Percentiles rank a stretch among this genome's conserved stretches.
Evolutionary conservation across 2,888 invertebrate genomes (phyloP).

Genomic region (Hipparchia sbordonii): DNA sequence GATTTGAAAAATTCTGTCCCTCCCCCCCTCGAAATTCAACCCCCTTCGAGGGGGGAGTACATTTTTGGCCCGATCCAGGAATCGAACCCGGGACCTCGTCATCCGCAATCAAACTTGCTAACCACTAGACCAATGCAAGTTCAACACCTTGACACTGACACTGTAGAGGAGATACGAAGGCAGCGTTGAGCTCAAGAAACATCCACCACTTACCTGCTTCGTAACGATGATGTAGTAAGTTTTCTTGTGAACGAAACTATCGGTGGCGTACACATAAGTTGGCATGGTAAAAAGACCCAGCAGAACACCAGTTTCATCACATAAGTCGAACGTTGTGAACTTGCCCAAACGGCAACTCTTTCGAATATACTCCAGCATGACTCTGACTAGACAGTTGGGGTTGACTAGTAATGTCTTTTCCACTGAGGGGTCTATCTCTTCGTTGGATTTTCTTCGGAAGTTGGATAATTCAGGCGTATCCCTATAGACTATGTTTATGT

Average conservation of each 20-base stretch:
- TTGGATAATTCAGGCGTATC: constrained; percentile 64
- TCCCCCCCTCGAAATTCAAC: too few species aligned
- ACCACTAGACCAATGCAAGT: too few species aligned
- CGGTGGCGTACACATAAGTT: constrained; percentile 60
- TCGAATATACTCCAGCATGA: constrained; percentile 73
- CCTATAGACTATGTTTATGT: constrained; percentile 63
- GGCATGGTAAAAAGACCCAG: constrained; percentile 59
- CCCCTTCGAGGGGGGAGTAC: too few species aligned
- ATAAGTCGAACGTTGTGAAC: constrained; percentile 65
- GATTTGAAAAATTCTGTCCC: too few species aligned
- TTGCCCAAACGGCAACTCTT: constrained; percentile 64
- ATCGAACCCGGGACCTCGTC: too few species aligned
- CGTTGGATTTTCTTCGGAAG: constrained; percentile 45
- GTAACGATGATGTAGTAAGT: constrained; percentile 68
- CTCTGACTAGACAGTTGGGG: constrained; percentile 65
- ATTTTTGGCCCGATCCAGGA: too few species aligned
- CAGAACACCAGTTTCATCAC: constrained; percentile 58
- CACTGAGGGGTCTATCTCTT: constrained; percentile 50
- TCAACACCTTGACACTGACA: too few species aligned
- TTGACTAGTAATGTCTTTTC: constrained; percentile 68
- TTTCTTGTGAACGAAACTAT: constrained; percentile 62
- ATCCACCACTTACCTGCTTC: constrained; percentile 54
- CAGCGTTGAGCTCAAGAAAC: too few species aligned
- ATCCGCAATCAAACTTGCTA: too few species aligned
- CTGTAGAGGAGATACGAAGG: too few species aligned